A percentile compares a stretch with the other conserved stretches of the same genome.
These are phyloP conservation scores for Bubo scandiacus DNA, from an alignment of 2,113 vertebrate genomes.

Conservation along the genomic window DNA sequence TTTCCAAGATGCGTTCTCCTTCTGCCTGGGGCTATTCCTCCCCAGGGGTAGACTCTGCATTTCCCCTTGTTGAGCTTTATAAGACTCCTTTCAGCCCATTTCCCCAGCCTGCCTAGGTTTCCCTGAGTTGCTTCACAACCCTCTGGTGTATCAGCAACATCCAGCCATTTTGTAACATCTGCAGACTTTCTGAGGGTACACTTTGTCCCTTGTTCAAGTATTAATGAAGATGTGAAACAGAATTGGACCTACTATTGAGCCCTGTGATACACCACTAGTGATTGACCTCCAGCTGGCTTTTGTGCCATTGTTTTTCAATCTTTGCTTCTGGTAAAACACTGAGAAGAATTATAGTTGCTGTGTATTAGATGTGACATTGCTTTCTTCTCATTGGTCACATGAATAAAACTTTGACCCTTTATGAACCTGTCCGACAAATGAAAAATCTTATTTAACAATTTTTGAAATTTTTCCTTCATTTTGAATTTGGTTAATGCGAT, in stretches of 20 bases:
- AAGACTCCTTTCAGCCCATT: not conserved
- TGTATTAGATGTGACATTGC: not conserved
- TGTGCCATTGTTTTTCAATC: not conserved
- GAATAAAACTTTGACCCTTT: not conserved
- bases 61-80: not conserved
- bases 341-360: not conserved
- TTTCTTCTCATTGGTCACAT: not conserved
- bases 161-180: not conserved
- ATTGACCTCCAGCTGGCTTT: not conserved
- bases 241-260: not conserved
- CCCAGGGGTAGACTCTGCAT: not conserved
- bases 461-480: not conserved
- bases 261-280: not conserved
- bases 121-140: not conserved
- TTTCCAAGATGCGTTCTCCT: not conserved
- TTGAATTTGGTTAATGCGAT: not conserved
- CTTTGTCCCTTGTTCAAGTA: not conserved
- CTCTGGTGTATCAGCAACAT: not conserved
- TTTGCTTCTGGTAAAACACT: not conserved
- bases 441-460: not conserved
- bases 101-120: not conserved
- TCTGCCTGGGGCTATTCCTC: not conserved
- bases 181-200: not conserved
- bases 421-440: not conserved
- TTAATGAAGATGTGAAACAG: not conserved